These are phyloP conservation scores for Syrista parreyssii DNA, from an alignment of 2,888 invertebrate species.

Conservation along the genomic window DNA sequence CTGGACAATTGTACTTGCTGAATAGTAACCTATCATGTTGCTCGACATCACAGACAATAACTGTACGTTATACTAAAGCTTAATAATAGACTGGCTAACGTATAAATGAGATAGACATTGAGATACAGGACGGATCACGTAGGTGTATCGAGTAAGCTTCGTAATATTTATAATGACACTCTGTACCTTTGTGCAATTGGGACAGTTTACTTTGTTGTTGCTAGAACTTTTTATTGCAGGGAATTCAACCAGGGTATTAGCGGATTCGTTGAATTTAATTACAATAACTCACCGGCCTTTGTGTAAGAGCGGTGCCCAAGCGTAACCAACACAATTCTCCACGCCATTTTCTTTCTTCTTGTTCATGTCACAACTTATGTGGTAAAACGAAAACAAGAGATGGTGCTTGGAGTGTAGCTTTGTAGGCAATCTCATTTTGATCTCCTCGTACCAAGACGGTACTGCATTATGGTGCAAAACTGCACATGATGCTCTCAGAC, in stretches of 20 bases:
- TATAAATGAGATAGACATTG: not conserved
- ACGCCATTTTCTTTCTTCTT: conserved; percentile 81
- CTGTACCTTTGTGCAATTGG: not conserved
- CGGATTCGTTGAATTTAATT: not conserved
- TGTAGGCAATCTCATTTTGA: conserved; percentile 90
- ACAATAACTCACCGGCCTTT: conserved; percentile 73
- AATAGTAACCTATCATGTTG: not conserved
- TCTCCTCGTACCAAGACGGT: conserved; percentile 93
- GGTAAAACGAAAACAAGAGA: conserved; percentile 93
- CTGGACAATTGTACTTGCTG: not conserved
- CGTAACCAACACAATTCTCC: conserved; percentile 90
- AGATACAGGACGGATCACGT: not conserved
- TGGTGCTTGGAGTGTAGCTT: conserved; percentile 89
- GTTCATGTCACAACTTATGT: conserved; percentile 91
- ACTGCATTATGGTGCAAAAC: conserved; percentile 91
- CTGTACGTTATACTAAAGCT: not conserved
- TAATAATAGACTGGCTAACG: not conserved
- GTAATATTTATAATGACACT: not conserved
- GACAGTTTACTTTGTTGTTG: not conserved
- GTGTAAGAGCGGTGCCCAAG: conserved; percentile 89
- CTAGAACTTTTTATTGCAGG: not conserved
- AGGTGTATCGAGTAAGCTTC: not conserved
- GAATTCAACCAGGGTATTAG: not conserved
- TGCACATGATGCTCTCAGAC: conserved; percentile 78
- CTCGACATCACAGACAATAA: not conserved